Evolutionary conservation across 1,140 invertebrate genomes (phyloP).

Genomic region (Chelonus insularis): DNA sequence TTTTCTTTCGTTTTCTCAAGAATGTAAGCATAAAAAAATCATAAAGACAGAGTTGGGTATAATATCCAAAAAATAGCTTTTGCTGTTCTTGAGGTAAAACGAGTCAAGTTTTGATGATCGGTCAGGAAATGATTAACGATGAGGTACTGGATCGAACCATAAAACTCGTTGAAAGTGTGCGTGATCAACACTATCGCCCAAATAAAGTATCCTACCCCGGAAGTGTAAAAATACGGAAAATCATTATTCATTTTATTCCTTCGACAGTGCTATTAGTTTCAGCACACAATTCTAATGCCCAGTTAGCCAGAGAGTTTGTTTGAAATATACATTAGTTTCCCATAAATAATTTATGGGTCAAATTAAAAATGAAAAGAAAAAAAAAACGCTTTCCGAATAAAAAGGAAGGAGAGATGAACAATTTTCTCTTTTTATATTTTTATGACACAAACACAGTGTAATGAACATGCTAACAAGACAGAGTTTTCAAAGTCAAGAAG

Average conservation of each 20-base stretch:
- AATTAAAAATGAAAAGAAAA: not conserved
- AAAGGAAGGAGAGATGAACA: too few relatives aligned
- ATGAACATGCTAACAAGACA: not conserved
- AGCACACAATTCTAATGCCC: not conserved
- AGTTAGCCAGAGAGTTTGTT: not conserved
- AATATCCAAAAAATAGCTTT: not conserved
- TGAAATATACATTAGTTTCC: not conserved
- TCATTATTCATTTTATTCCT: constrained; percentile 16
- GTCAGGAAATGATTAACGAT: constrained; percentile 10
- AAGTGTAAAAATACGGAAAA: constrained; percentile 16
- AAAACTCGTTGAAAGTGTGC: constrained; percentile 8
- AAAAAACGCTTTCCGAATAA: too few relatives aligned
- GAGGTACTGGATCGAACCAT: not conserved
- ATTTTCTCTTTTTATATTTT: not conserved
- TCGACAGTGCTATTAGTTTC: not conserved
- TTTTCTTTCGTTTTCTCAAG: too few relatives aligned
- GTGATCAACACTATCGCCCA: not conserved
- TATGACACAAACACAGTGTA: not conserved
- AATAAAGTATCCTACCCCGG: constrained; percentile 15
- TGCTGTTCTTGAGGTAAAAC: not conserved
- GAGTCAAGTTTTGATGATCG: constrained; percentile 7
- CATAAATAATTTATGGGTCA: too few relatives aligned
- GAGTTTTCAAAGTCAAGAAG: not conserved
- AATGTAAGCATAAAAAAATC: not conserved
- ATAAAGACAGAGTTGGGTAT: not conserved